These are phyloP conservation scores for Baryphthengus martii DNA, from an alignment of 2,113 vertebrate species.

Conservation along the genomic window DNA sequence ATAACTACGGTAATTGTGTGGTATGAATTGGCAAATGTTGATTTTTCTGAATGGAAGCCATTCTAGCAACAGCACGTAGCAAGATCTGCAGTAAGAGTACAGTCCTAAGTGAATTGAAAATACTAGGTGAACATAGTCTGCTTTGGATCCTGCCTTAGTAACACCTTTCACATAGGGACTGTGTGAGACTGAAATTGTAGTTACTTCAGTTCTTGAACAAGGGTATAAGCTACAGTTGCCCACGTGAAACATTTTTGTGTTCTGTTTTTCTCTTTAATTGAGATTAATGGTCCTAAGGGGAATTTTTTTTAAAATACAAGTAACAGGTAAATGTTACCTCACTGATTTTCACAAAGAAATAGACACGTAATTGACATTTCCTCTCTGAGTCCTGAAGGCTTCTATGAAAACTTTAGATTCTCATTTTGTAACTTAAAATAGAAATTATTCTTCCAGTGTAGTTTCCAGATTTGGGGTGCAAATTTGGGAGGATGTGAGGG, in stretches of 20 bases:
- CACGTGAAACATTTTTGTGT: neutral
- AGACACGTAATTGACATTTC: conserved; percentile 41
- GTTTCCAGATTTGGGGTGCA: conserved; percentile 27
- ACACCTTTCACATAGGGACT: neutral
- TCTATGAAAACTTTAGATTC: neutral
- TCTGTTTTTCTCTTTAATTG: conserved; percentile 8
- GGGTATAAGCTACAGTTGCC: neutral
- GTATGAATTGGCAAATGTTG: conserved; percentile 46
- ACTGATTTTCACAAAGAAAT: neutral
- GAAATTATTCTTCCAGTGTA: neutral
- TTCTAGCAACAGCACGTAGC: conserved; percentile 3
- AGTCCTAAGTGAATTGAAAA: neutral
- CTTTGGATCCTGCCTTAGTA: neutral
- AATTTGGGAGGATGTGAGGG: conserved; percentile 14
- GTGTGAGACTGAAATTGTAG: neutral
- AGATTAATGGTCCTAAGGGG: conserved; percentile 13
- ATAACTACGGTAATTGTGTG: conserved; percentile 58
- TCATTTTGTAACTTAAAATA: neutral
- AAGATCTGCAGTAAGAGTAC: neutral
- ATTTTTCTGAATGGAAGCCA: conserved; percentile 38
- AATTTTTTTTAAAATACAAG: neutral
- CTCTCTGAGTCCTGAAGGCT: neutral
- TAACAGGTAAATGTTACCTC: conserved; percentile 32
- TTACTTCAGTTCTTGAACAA: conserved; percentile 28
- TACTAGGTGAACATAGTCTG: neutral